Evolutionary conservation across 2,888 invertebrate genomes (phyloP), one percentile per base, ranked within the genome.

Genomic region (Lasioglossum lativentre): DNA sequence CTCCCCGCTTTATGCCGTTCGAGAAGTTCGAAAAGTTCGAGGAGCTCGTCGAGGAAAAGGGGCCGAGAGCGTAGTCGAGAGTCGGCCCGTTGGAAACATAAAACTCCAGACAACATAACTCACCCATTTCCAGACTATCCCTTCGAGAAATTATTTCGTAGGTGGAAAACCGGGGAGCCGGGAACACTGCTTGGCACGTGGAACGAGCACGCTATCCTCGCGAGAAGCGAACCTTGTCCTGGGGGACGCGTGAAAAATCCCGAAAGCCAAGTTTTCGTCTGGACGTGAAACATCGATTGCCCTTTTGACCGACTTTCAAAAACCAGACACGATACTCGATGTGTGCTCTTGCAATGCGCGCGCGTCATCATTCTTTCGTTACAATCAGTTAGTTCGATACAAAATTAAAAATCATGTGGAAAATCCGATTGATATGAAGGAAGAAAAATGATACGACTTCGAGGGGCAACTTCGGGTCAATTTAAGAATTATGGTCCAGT

Each of bases 141-240:
- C 92, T 91, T 89, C 92, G 92, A 92, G 92, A 92, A 92, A 92
- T 92, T 91, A 92, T 92, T 92, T 91, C 82, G 83, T 82, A 87
- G 88, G 85, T 80, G 89, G 83, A 72, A 40, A 71, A 75, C 56
- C n/a, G 27, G 59, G 59, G 30, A 68, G 73, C 74, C 19, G 27
- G 27, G 75, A 88, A 76, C 74, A 80, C 88, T 85, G 75, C 87
- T 68, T 70, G 40, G 83, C 80, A 75, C 80, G 80, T 82, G 84
- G 68, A 75, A 30, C 34, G 59, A 77, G 56, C 82, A 42, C 78
- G 76, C 63, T 59, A 40, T 19, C 47, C 66, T 71, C 59, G 77
- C 87, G 83, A 89, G 80, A 83, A 74, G 16, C 68, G 74, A 52
- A 45, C 66, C 59, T 27, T 59, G 73, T 81, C 76, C 45, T 19